Base-by-base conservation (phyloP, 2,797 vertebrate genomes). In the Lateolabrax maculatus region DNA sequence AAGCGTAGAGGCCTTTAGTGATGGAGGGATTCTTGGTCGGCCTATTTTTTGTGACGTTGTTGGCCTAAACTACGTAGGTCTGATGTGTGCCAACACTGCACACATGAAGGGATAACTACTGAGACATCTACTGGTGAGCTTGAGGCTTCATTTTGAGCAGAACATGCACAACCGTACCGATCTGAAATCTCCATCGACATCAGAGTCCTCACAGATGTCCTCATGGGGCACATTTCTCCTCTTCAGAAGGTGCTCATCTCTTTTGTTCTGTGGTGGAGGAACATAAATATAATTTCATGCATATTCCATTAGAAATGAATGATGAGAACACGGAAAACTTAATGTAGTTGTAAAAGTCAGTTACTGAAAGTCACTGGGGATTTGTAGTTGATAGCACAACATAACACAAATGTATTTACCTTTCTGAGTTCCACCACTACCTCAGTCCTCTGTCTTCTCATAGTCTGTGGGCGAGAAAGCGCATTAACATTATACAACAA, bases 391-490 rank as follows among this genome's bases (percentile, higher is more conserved):
- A 48, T 1, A 10, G 16, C 1, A 25, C 31, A 68, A 57, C 7
- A 48, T 2, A 44, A 74, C 1, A 75, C 4, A 74, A 56, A 76
- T 9, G 1, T 23, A 49, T 51, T 95, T 95, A 99, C 98, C 97
- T 99, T 99, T 93, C 98, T 95, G 92, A 99, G 94, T 88, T 99
- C 98, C 83, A 99, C 98, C 66, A 98, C 98, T 43, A 99, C 98
- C 95, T 99, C 98, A 80, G 99, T 99, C 93, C 98, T 95, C 91
- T 99, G 98, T 96, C 98, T 97, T 96, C 98, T 97, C 98, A 99
- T 99, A 87, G 97, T 97, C 98, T 99, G 95, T 48, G 65, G 68
- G 51, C 0, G 27, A 88, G 51, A 88, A 2, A 23, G 21, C 6
- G 53, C 1, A 37, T 70, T 3, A 70, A 31, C 19, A 71, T 84